Conservation (phyloP, 1,140 invertebrate species). For the Sycophila sp. region DNA sequence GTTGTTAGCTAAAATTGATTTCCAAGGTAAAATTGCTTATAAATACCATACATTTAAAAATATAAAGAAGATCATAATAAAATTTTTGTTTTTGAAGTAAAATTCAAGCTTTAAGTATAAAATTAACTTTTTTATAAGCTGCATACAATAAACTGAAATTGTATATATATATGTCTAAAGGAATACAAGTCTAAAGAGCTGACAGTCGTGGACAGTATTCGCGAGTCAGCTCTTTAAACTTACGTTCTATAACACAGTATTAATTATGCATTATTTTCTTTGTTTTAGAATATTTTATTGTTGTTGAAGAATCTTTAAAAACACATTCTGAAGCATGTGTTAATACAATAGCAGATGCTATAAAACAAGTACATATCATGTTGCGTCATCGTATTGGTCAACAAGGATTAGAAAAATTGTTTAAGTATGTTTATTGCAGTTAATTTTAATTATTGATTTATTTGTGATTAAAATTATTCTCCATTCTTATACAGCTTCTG, state of each 20-base stretch:
- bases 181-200: too few relatives aligned
- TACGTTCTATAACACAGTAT: too few relatives aligned
- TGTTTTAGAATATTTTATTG: constrained; percentile 81
- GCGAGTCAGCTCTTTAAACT: too few relatives aligned
- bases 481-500: constrained; percentile 74
- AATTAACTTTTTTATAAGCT: too few relatives aligned
- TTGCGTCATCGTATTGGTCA: constrained; percentile 72
- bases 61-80: too few relatives aligned
- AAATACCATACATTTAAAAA: too few relatives aligned
- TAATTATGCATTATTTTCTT: too few relatives aligned
- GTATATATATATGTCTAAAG: constrained; percentile 30
- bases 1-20: constrained; percentile 84
- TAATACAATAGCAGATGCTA: constrained; percentile 71
- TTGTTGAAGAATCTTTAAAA: constrained; percentile 76
- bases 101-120: too few relatives aligned
- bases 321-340: constrained; percentile 73
- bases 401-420: constrained; percentile 72
- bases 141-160: too few relatives aligned
- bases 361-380: constrained; percentile 73
- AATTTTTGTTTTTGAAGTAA: too few relatives aligned
- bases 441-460: constrained; percentile 30
- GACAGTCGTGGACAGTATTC: too few relatives aligned
- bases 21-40: constrained; percentile 63
- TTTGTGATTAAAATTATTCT: constrained; percentile 33
- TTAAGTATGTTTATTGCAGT: constrained; percentile 68